These are phyloP conservation scores for Drosophila neonasuta DNA, from an alignment of 2,888 invertebrate genomes.

Conservation along the genomic window DNA sequence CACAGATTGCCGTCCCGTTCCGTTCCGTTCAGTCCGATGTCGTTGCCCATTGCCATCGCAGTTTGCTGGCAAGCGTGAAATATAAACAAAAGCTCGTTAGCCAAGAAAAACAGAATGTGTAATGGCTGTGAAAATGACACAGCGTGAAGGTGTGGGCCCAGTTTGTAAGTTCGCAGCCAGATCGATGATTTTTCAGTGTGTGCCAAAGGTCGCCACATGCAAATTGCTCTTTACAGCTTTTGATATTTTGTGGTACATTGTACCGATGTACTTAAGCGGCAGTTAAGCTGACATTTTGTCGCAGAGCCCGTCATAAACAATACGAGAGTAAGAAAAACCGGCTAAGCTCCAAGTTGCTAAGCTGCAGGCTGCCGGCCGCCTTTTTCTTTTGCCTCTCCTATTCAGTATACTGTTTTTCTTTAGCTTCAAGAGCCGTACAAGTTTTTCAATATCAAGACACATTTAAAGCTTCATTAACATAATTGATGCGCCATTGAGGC, in stretches of 20 bases:
- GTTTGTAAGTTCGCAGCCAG: not conserved
- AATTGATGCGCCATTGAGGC: slow-evolving; percentile 74
- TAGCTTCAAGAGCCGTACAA: slow-evolving; percentile 47
- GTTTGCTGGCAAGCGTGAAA: slow-evolving; percentile 31
- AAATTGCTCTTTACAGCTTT: slow-evolving; percentile 52
- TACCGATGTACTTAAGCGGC: slow-evolving; percentile 22
- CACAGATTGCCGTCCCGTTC: slow-evolving; percentile 31
- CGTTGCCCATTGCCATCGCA: not conserved
- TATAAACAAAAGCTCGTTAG: slow-evolving; percentile 51
- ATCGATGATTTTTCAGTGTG: slow-evolving; percentile 25
- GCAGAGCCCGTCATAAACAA: slow-evolving; percentile 18
- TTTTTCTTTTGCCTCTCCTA: slow-evolving; percentile 5
- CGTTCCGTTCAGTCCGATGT: slow-evolving; percentile 9
- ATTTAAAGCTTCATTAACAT: slow-evolving; percentile 73
- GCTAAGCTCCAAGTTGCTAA: slow-evolving; percentile 25
- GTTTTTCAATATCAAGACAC: slow-evolving; percentile 70
- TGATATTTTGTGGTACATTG: slow-evolving; percentile 24
- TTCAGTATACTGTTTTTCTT: slow-evolving; percentile 1
- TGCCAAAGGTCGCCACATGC: slow-evolving; percentile 65
- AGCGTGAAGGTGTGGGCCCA: slow-evolving; percentile 34
- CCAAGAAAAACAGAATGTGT: slow-evolving; percentile 47
- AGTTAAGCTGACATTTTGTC: slow-evolving; percentile 46
- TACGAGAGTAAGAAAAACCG: slow-evolving; percentile 45
- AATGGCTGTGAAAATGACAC: slow-evolving; percentile 52
- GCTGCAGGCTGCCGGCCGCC: slow-evolving; percentile 39